These are phyloP conservation scores for Crenuchus spilurus DNA, from an alignment of 2,797 vertebrate genomes.

Conservation along the genomic window DNA sequence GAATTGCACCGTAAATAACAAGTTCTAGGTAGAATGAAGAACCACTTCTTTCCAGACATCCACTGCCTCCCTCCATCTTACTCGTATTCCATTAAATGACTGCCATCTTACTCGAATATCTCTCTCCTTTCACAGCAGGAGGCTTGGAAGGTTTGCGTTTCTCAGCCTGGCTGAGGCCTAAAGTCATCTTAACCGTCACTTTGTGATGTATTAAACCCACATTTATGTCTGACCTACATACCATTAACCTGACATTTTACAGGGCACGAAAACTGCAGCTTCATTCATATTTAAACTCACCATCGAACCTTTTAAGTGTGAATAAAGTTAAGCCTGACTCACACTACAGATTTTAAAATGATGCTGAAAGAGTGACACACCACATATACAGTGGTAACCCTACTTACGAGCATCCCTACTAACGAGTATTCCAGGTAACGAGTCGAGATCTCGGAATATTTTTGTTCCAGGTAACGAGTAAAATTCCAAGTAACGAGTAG, in stretches of 20 bases:
- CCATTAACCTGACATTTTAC: neutral
- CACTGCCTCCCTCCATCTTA: conserved; percentile 12
- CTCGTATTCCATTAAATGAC: conserved; percentile 1
- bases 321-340: no score
- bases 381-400: no score
- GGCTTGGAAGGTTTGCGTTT: neutral
- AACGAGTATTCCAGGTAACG: no score
- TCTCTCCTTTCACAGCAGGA: conserved; percentile 29
- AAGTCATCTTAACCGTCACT: conserved; percentile 9
- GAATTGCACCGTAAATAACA: neutral
- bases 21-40: neutral
- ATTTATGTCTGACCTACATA: conserved; percentile 3
- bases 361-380: no score
- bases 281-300: neutral
- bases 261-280: neutral
- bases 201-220: conserved; percentile 1
- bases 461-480: no score
- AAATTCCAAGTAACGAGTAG: no score
- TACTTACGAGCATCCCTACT: no score
- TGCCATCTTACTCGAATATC: neutral
- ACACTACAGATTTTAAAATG: no score
- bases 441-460: no score
- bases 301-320: no score
- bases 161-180: neutral
- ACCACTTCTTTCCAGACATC: conserved; percentile 1